These are phyloP conservation scores for Aporrectodea caliginosa DNA, from an alignment of 1,140 invertebrate species.

Conservation along the genomic window DNA sequence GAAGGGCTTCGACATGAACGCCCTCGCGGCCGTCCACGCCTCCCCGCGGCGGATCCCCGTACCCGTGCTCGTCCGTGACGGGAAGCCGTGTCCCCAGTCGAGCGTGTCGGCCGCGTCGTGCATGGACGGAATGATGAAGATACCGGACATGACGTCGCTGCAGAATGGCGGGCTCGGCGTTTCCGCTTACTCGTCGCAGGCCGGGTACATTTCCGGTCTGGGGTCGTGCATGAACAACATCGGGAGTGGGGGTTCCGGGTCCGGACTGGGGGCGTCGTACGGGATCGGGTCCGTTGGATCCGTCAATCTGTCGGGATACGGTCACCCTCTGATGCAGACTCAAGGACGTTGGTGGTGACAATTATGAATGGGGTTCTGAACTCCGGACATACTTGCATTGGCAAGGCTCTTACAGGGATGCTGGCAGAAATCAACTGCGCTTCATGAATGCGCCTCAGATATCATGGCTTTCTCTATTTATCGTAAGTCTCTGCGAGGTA, in stretches of 20 bases:
- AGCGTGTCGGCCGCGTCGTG: not conserved
- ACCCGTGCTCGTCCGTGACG: not conserved
- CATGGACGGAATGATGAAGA: not conserved
- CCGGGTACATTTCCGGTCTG: not conserved
- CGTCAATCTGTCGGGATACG: not conserved
- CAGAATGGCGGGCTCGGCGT: not conserved
- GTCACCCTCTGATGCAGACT: not conserved
- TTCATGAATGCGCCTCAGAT: no score
- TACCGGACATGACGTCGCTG: not conserved
- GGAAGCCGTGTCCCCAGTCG: not conserved
- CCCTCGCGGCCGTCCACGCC: not conserved
- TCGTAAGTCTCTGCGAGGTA: no score
- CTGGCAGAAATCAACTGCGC: no score
- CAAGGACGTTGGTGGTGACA: not conserved
- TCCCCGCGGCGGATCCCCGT: not conserved
- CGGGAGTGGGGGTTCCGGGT: not conserved
- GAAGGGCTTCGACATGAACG: not conserved
- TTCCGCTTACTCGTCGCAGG: not conserved
- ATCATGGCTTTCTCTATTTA: no score
- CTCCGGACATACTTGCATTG: no score
- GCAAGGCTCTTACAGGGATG: no score
- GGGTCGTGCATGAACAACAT: not conserved
- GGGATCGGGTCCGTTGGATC: not conserved
- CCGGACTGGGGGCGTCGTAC: not conserved
- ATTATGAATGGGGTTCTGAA: no score